phyloP scores from a whole-genome alignment of 2,113 vertebrate genomes.

The Stomatorhinus ivindoensis region DNA sequence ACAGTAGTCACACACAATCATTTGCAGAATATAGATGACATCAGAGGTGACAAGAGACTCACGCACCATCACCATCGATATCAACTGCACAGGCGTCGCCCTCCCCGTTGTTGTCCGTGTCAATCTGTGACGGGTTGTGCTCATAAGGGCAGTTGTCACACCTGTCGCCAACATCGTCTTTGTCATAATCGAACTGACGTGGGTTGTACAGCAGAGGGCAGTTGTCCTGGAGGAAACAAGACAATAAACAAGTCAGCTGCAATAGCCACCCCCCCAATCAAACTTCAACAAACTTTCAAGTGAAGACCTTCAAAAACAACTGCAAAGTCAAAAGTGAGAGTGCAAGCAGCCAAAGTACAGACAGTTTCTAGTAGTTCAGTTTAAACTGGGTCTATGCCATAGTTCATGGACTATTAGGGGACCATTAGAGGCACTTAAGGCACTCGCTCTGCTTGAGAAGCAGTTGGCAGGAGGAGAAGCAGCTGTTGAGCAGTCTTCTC shows the following conservation, averaged over 20 bases:
- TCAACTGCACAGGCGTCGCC: slow-evolving; percentile 89
- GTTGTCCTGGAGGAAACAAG: slow-evolving; percentile 71
- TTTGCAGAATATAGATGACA: neutral
- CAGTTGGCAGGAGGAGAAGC: neutral
- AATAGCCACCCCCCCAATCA: neutral
- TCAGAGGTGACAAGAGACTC: neutral
- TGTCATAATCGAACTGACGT: slow-evolving; percentile 89
- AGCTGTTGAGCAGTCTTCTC: neutral
- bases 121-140: slow-evolving; percentile 91
- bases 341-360: neutral
- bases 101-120: slow-evolving; percentile 87
- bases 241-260: neutral
- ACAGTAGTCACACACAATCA: neutral
- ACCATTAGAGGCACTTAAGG: neutral
- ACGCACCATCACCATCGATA: slow-evolving; percentile 91
- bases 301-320: neutral
- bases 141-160: slow-evolving; percentile 96
- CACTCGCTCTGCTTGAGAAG: neutral
- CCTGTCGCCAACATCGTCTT: slow-evolving; percentile 91
- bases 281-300: neutral
- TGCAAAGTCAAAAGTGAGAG: neutral
- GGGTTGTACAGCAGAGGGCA: slow-evolving; percentile 92
- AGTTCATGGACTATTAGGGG: neutral
- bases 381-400: neutral
- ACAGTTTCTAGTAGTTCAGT: neutral